Evolutionary conservation across 2,797 vertebrate species (phyloP).

Genomic region (Pseudomugil tenellus): DNA sequence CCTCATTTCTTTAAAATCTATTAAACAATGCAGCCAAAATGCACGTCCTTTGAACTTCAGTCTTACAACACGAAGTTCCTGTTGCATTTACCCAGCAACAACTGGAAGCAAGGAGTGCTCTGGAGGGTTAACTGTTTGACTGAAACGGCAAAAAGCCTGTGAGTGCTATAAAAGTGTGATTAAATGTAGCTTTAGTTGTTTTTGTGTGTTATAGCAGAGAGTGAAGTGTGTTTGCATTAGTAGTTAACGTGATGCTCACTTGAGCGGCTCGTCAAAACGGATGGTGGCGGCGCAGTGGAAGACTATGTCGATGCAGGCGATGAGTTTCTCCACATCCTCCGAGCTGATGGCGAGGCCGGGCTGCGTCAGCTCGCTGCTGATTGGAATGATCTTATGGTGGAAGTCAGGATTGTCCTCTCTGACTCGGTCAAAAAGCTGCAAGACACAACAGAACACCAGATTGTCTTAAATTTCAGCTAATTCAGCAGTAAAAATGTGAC

Average conservation of each 20-base stretch:
- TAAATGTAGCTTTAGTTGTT: neutral
- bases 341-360: constrained; percentile 90
- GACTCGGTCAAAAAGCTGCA: constrained; percentile 92
- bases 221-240: neutral
- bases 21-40: constrained; percentile 4
- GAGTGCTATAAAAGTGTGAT: neutral
- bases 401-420: constrained; percentile 90
- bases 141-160: neutral
- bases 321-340: constrained; percentile 86
- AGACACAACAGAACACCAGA: constrained; percentile 27
- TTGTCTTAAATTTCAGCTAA: neutral
- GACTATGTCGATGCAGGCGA: constrained; percentile 87
- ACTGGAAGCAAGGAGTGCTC: neutral
- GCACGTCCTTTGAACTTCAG: constrained; percentile 11
- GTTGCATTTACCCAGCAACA: neutral
- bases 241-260: constrained; percentile 80
- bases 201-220: neutral
- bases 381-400: constrained; percentile 90
- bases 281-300: constrained; percentile 99
- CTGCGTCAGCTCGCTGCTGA: constrained; percentile 92
- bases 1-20: constrained; percentile 10
- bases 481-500: neutral
- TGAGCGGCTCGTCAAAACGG: constrained; percentile 95
- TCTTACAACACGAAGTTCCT: constrained; percentile 22
- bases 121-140: neutral